A percentile compares a stretch with the other conserved stretches of the same genome.
phyloP scores from a whole-genome alignment of 2,888 invertebrate species.

The Nebria brevicollis region DNA sequence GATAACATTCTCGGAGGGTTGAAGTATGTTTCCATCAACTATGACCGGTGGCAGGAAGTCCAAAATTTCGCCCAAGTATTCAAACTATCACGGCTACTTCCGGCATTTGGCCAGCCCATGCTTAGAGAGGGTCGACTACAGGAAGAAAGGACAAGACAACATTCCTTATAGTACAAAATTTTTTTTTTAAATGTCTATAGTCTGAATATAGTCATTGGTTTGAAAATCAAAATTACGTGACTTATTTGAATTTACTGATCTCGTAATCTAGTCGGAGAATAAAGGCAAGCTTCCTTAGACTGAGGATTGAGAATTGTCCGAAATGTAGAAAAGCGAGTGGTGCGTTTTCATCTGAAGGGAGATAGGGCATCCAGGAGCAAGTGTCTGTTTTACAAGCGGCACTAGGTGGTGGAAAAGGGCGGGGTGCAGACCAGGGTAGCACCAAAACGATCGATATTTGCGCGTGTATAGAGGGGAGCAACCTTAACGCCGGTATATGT shows the following conservation, averaged over 20 bases:
- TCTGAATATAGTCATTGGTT: too few species aligned
- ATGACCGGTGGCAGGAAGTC: not conserved
- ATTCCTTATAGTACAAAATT: not conserved
- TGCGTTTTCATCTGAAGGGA: not conserved
- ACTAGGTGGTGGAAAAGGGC: conserved; percentile 1
- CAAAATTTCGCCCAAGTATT: conserved; percentile 19
- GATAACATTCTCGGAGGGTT: not conserved
- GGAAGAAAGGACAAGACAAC: not conserved
- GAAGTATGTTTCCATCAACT: not conserved
- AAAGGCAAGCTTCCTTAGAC: too few species aligned
- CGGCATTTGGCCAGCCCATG: conserved; percentile 8
- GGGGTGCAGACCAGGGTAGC: not conserved
- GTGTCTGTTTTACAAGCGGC: conserved; percentile 1
- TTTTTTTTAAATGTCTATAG: too few species aligned
- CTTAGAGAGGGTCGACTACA: not conserved
- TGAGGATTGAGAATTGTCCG: not conserved
- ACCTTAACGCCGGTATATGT: not conserved
- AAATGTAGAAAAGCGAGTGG: not conserved
- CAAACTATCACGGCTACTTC: conserved; percentile 22
- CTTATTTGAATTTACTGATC: too few species aligned
- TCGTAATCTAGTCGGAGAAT: too few species aligned
- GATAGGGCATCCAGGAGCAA: conserved; percentile 1
- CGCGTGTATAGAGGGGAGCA: not conserved
- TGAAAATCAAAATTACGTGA: not conserved
- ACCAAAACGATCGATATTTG: not conserved